Conservation (phyloP, 2,797 vertebrate genomes). For the Sphenopsis melanotis region DNA sequence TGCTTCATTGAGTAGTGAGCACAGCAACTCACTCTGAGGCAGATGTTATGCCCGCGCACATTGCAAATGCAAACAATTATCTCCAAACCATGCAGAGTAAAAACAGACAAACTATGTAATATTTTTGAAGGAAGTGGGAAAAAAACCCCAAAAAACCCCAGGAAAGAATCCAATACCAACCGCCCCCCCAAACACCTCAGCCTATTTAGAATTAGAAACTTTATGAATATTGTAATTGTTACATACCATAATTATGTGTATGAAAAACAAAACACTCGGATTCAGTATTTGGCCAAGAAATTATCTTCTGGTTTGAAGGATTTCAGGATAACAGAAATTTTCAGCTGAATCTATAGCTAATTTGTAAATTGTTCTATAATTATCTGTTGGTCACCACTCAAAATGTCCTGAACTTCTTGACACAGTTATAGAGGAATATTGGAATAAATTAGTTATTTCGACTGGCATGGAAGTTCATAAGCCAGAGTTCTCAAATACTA, state of each 20-base stretch:
- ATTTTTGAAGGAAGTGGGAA: background rate
- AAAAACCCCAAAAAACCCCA: background rate
- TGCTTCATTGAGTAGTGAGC: slow-evolving; percentile 68
- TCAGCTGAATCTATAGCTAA: background rate
- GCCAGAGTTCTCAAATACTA: background rate
- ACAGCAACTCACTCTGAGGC: slow-evolving; percentile 55
- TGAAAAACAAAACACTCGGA: background rate
- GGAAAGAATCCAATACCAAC: background rate
- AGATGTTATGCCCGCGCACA: slow-evolving; percentile 30
- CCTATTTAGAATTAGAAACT: background rate
- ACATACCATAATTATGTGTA: background rate
- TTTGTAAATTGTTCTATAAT: background rate
- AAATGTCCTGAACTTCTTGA: background rate
- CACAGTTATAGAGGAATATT: background rate
- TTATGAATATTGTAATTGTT: background rate
- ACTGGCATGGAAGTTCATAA: background rate
- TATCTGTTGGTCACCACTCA: background rate
- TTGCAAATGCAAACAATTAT: slow-evolving; percentile 59
- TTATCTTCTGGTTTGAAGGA: background rate
- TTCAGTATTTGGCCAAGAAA: background rate
- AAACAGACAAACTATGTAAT: background rate
- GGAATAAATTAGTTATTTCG: background rate
- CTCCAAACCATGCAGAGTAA: background rate
- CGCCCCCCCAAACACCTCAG: fast-evolving
- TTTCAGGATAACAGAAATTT: background rate